Evolutionary conservation across 2,797 vertebrate species (phyloP), one percentile per base, ranked within the genome.

Genomic region (Neostethus bicornis): DNA sequence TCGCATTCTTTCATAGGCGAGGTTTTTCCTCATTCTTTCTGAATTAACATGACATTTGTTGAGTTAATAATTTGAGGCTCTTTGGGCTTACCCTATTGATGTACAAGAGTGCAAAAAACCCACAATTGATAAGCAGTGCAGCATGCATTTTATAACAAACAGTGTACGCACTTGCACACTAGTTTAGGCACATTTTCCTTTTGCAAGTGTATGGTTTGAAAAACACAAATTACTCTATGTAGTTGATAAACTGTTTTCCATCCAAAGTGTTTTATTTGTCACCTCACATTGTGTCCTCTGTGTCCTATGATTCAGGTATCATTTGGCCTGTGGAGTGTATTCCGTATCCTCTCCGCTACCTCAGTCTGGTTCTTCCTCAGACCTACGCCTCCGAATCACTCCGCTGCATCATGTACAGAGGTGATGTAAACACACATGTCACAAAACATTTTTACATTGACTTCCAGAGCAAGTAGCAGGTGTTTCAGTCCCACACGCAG

Each of bases 291-390:
- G 28, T 13, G 10, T 51, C 61, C 20, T 37, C 28, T 61, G 41
- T 24, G 35, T 73, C 23, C 37, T 64, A 75, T 24, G 0, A 29
- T 29, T 13, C 14, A 93, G 92, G 92, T 67, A 88, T 93, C 67
- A 92, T 93, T 83, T 93, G 92, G 90, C 92, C 92, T 0, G 89
- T 92, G 79, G 92, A 93, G 86, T 92, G 91, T 71, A 92, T 93
- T 70, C 90, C 91, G 0, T 93, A 92, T 75, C 90, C 91, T 19
- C 87, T 93, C 6, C 86, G 90, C 38, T 93, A 92, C 81, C 1
- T 92, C 64, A 93, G 92, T 85, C 73, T 93, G 71, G 85, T 57
- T 9, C 88, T 93, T 7, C 92, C 91, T 59, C 92, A 92, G 84
- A 93, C 92, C 4, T 93, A 92, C 23, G 87, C 92, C 65, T 89